phyloP scores from a whole-genome alignment of 2,797 vertebrate species.

The Anguilla pacifica region DNA sequence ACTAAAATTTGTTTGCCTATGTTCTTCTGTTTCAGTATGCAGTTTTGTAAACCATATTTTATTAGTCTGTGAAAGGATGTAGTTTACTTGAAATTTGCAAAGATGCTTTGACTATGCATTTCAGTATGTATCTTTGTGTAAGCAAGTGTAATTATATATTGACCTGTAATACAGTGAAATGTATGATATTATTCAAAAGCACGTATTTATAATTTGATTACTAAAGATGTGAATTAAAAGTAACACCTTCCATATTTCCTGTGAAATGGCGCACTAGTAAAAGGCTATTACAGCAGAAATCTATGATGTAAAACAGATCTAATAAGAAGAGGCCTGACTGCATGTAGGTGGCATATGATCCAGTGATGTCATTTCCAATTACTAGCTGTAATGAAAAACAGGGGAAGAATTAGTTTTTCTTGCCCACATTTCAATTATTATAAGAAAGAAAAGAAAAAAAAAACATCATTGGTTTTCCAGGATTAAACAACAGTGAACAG shows the following conservation, averaged over 20 bases:
- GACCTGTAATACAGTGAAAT: not conserved
- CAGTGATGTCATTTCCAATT: not conserved
- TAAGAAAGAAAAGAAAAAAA: not conserved
- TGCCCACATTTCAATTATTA: constrained; percentile 5
- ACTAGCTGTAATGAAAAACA: not conserved
- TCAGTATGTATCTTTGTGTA: not conserved
- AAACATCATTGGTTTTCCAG: not conserved
- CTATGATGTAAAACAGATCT: not conserved
- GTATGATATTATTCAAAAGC: not conserved
- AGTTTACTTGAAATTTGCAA: not conserved
- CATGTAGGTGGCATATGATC: not conserved
- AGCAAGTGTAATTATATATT: not conserved
- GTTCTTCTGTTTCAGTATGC: not conserved
- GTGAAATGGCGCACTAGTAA: not conserved
- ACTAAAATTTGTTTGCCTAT: not conserved
- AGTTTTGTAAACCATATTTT: not conserved
- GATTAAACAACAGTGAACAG: not conserved
- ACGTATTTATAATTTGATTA: not conserved
- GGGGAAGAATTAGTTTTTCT: not conserved
- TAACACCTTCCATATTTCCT: not conserved
- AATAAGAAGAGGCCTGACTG: not conserved
- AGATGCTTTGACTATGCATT: not conserved
- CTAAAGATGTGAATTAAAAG: not conserved
- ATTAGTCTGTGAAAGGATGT: not conserved
- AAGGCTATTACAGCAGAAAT: not conserved